Conservation (phyloP, 2,113 vertebrate species). For the mouse (Mus musculus) region DNA sequence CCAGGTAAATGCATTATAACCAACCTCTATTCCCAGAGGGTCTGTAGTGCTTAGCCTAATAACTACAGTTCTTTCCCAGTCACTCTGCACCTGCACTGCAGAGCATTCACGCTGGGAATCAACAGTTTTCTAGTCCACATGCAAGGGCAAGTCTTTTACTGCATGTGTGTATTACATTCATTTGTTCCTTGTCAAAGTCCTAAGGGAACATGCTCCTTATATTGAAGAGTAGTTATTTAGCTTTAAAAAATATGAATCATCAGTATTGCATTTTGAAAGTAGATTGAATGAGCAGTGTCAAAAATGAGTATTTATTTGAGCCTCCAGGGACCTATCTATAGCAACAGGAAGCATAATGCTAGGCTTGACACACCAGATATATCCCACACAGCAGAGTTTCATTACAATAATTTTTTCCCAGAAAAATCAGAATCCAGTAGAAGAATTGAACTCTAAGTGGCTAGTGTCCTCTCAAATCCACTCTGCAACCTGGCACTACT, state of each 20-base stretch:
- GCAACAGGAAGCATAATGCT: not conserved
- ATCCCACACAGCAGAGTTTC: constrained; percentile 54
- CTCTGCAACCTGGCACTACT: not conserved
- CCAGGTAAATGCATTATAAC: not conserved
- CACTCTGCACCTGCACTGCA: not conserved
- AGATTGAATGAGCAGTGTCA: constrained; percentile 44
- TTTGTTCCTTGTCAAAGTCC: constrained; percentile 80
- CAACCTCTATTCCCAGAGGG: not conserved
- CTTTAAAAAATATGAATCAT: constrained; percentile 74
- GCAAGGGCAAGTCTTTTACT: constrained; percentile 79
- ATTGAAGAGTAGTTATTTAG: constrained; percentile 60
- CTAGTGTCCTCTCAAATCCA: constrained; percentile 35
- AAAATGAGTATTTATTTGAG: constrained; percentile 38
- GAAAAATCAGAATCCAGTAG: constrained; percentile 47
- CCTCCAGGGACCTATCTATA: not conserved
- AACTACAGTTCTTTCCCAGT: constrained; percentile 53
- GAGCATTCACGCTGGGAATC: constrained; percentile 67
- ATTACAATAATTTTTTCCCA: constrained; percentile 59
- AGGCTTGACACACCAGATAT: not conserved
- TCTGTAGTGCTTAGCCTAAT: constrained; percentile 50
- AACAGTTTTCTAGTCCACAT: constrained; percentile 74
- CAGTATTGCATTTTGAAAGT: constrained; percentile 57
- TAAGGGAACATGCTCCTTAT: constrained; percentile 66
- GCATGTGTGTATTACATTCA: constrained; percentile 76
- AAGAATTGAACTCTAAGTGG: constrained; percentile 59